Evolutionary conservation across 2,888 invertebrate genomes (phyloP).

Genomic region (Drosophila prolongata): DNA sequence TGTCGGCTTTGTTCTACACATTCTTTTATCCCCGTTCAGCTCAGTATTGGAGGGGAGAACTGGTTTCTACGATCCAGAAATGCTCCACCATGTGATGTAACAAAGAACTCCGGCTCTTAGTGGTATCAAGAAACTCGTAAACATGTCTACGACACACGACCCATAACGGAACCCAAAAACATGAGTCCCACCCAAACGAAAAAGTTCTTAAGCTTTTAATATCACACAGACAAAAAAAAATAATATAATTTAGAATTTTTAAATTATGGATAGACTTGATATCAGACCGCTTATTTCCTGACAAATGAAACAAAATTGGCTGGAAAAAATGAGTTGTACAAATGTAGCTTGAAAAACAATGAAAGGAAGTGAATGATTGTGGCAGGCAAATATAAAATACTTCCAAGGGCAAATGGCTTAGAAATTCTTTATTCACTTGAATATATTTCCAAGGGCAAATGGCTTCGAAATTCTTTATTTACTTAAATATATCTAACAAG

Average conservation of each 20-base stretch:
- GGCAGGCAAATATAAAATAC: too few species aligned
- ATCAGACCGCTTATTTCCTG: too few species aligned
- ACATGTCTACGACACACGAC: constrained; percentile 30
- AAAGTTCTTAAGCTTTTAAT: constrained; percentile 22
- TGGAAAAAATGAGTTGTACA: not conserved
- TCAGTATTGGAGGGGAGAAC: constrained; percentile 30
- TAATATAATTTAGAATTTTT: not conserved
- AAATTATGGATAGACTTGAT: too few species aligned
- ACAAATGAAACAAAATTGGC: too few species aligned
- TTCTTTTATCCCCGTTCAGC: constrained; percentile 38
- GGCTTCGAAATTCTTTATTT: too few species aligned
- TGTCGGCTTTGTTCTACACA: constrained; percentile 18
- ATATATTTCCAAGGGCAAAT: too few species aligned
- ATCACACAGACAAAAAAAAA: constrained; percentile 9
- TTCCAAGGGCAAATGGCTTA: too few species aligned
- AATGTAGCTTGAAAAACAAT: not conserved
- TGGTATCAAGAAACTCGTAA: constrained; percentile 19
- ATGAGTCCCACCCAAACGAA: constrained; percentile 11
- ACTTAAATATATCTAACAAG: too few species aligned
- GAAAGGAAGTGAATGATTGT: too few species aligned
- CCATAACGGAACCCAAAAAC: constrained; percentile 37
- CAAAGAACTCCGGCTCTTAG: constrained; percentile 9
- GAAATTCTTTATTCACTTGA: too few species aligned
- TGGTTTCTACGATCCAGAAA: constrained; percentile 32
- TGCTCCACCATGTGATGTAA: constrained; percentile 32